Conservation (phyloP, 2,113 vertebrate species). For the Balaeniceps rex region DNA sequence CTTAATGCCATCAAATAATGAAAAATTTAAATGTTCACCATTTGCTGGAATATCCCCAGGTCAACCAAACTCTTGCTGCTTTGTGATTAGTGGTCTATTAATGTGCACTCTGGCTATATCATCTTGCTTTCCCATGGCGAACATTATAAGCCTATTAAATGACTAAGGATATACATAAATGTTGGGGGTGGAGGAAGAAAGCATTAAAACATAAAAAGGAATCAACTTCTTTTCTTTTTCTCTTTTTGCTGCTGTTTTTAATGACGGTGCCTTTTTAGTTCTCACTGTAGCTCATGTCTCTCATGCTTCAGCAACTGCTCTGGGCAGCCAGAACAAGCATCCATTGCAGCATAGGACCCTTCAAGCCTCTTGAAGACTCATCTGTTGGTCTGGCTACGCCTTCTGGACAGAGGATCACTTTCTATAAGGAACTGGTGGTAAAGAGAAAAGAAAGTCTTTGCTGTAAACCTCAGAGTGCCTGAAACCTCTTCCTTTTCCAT, state of each 20-base stretch:
- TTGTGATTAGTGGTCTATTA: slow-evolving; percentile 43
- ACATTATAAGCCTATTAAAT: slow-evolving; percentile 47
- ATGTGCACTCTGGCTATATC: background rate
- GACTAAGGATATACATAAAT: background rate
- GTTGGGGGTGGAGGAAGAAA: background rate
- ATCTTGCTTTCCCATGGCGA: slow-evolving; percentile 13
- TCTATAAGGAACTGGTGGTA: background rate
- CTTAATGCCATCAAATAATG: background rate
- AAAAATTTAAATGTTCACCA: slow-evolving; percentile 4
- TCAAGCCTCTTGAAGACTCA: background rate
- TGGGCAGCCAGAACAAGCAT: background rate
- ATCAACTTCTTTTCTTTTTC: background rate
- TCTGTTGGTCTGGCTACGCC: background rate
- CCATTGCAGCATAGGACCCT: background rate
- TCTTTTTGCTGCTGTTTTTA: background rate
- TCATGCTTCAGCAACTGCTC: background rate
- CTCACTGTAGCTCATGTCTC: background rate
- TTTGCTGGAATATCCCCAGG: slow-evolving; percentile 36
- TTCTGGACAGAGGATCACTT: background rate
- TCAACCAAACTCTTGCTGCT: slow-evolving; percentile 33
- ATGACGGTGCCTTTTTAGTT: background rate
- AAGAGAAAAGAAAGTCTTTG: background rate
- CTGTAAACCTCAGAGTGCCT: background rate
- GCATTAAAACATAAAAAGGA: background rate
- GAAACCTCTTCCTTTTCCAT: background rate